Evolutionary conservation across 53 echinoderm and acorn worm species (phyloP).

Genomic region (Henricia sp.): DNA sequence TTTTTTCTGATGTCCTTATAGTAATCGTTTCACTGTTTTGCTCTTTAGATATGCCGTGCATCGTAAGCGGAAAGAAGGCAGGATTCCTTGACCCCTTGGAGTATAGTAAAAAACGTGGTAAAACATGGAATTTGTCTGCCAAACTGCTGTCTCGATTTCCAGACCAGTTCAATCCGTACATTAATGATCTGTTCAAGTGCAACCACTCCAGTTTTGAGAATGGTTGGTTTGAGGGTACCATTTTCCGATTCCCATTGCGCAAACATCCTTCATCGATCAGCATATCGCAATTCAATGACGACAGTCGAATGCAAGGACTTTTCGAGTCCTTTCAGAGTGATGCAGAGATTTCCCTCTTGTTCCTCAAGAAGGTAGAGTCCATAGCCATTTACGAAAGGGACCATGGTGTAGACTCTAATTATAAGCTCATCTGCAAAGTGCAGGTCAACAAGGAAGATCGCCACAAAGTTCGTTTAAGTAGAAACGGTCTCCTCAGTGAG

Average conservation of each 20-base stretch:
- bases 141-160: conserved; percentile 28
- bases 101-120: conserved; percentile 27
- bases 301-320: conserved; percentile 38
- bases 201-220: conserved; percentile 7
- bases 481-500: background rate
- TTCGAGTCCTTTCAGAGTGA: conserved; percentile 73
- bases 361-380: conserved; percentile 75
- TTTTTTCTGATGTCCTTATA: background rate
- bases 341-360: conserved; percentile 74
- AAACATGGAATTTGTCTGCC: conserved; percentile 23
- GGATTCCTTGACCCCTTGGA: conserved; percentile 79
- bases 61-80: conserved; percentile 63
- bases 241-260: conserved; percentile 92
- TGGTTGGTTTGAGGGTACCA: conserved; percentile 70
- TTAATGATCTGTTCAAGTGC: conserved; percentile 19
- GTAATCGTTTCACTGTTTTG: background rate
- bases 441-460: background rate
- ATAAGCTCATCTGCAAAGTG: conserved; percentile 25
- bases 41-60: conserved; percentile 73
- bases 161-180: conserved; percentile 82
- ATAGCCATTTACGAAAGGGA: conserved; percentile 50
- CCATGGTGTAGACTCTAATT: background rate
- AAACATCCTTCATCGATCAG: conserved; percentile 51
- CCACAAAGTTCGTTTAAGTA: background rate
- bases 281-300: conserved; percentile 57